Evolutionary conservation across 2,797 vertebrate species (phyloP).

Genomic region (Melanotaenia pygmaea): DNA sequence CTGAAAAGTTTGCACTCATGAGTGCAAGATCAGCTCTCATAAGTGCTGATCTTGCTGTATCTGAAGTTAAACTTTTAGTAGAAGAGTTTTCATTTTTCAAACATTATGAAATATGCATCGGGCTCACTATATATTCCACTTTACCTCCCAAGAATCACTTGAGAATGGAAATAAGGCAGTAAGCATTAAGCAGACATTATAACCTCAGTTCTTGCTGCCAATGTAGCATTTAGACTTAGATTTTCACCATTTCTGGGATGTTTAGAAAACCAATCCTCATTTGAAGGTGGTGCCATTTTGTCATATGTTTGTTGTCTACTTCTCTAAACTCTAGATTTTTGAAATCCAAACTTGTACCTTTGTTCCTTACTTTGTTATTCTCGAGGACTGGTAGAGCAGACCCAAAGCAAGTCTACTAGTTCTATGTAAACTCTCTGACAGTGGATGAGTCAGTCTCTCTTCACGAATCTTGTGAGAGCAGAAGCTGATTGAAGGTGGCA

Average conservation of each 20-base stretch:
- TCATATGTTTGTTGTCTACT: not conserved
- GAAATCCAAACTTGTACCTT: not conserved
- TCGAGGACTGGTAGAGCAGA: not conserved
- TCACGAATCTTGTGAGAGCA: not conserved
- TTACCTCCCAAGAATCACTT: conserved; percentile 9
- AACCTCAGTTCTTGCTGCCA: not conserved
- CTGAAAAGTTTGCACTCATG: conserved; percentile 19
- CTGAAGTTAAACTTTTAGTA: conserved; percentile 9
- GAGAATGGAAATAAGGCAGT: conserved; percentile 10
- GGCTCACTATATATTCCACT: conserved; percentile 26
- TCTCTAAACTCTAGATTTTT: not conserved
- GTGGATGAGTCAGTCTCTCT: conserved; percentile 15
- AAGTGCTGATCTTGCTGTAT: conserved; percentile 44
- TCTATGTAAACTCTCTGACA: not conserved
- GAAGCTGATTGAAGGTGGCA: conserved; percentile 21
- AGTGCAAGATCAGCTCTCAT: not conserved
- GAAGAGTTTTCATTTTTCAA: conserved; percentile 3
- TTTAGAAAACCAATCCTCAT: not conserved
- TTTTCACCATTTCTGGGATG: not conserved
- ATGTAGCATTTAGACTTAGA: not conserved
- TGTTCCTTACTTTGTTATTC: not conserved
- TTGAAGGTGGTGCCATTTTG: not conserved
- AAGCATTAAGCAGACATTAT: not conserved
- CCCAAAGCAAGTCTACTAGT: not conserved
- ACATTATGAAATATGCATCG: conserved; percentile 56